Conservation (phyloP, 2,888 invertebrate genomes). For the Metopia argyrocephala region DNA sequence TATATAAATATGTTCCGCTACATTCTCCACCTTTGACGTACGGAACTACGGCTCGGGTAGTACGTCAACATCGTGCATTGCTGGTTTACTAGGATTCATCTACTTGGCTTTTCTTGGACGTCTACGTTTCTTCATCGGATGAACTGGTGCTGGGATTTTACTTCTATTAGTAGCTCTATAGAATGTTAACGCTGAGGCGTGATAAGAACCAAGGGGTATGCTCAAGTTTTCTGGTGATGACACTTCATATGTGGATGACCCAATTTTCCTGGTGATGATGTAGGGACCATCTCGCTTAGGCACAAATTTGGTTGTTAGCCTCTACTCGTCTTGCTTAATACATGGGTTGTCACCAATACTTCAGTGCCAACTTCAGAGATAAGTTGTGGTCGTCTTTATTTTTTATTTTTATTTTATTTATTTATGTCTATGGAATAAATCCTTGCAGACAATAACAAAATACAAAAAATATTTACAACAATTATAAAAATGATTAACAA, state of each 20-base stretch:
- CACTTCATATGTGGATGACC: slow-evolving; percentile 61
- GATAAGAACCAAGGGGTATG: slow-evolving; percentile 47
- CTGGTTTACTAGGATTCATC: background rate
- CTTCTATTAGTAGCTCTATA: slow-evolving; percentile 40
- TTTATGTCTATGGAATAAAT: too few relatives aligned
- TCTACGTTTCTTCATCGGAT: slow-evolving; percentile 38
- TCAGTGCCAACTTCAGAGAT: slow-evolving; percentile 65
- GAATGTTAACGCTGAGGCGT: slow-evolving; percentile 39
- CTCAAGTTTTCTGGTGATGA: slow-evolving; percentile 32
- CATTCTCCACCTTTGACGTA: slow-evolving; percentile 56
- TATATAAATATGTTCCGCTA: too few relatives aligned
- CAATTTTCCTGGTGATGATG: slow-evolving; percentile 63
- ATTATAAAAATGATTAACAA: too few relatives aligned
- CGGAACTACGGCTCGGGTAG: slow-evolving; percentile 14
- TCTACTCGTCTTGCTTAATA: slow-evolving; percentile 65
- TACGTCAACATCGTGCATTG: slow-evolving; percentile 31
- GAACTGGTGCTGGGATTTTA: slow-evolving; percentile 34
- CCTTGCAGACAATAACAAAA: too few relatives aligned
- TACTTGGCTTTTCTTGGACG: slow-evolving; percentile 35
- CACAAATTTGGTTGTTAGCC: slow-evolving; percentile 68
- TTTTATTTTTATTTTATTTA: too few relatives aligned
- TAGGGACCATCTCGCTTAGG: slow-evolving; percentile 72
- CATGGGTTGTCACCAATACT: slow-evolving; percentile 66
- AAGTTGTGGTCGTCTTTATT: slow-evolving; percentile 62
- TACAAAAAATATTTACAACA: too few relatives aligned